Evolutionary conservation across 2,797 vertebrate genomes (phyloP), one percentile per base, ranked within the genome.

Genomic region (Acanthurus tractus): DNA sequence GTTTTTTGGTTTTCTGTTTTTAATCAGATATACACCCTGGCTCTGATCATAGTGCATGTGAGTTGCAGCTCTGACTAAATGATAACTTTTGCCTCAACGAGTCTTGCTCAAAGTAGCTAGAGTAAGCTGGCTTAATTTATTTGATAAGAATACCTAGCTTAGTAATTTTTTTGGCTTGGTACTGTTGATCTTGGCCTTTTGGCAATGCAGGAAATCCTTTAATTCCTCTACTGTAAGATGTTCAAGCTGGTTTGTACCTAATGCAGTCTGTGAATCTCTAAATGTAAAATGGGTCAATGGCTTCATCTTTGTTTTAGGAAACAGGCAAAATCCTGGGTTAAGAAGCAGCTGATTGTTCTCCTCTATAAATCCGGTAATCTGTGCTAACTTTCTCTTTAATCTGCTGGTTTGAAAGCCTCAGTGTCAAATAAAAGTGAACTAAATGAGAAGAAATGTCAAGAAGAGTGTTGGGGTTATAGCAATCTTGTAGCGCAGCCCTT

Each of bases 261-360:
- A 17, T 48, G 23, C 50, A 62, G 56, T 23, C 22, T 42, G 50
- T 67, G 18, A 44, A 55, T 18, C 20, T 22, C 10, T 64, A 18
- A 46, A 57, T 71, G 17, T 48, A 44, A 71, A 53, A 78, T 62
- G 25, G 65, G 25, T 78, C 62, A 70, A 7, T 15, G 1, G n/a
- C 58, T 69, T 8, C 1, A 1, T 18, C 20, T 44, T 59, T 36
- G 22, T 66, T 50, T 15, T 20, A 8, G 10, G 14, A 55, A 57
- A 45, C 13, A 11, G 45, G 18, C 25, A 44, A 29, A 50, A 65
- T 53, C 18, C 13, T 36, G 14, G 2, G 17, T 40, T 68, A 48
- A 58, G 69, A 58, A 29, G 20, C 38, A 50, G n/a, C 13, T 61
- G n/a, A 55, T 54, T 63, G 38, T 54, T 44, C 25, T 48, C 22